These are phyloP conservation scores for Oligia strigilis DNA, from an alignment of 2,888 invertebrate genomes.

Conservation along the genomic window DNA sequence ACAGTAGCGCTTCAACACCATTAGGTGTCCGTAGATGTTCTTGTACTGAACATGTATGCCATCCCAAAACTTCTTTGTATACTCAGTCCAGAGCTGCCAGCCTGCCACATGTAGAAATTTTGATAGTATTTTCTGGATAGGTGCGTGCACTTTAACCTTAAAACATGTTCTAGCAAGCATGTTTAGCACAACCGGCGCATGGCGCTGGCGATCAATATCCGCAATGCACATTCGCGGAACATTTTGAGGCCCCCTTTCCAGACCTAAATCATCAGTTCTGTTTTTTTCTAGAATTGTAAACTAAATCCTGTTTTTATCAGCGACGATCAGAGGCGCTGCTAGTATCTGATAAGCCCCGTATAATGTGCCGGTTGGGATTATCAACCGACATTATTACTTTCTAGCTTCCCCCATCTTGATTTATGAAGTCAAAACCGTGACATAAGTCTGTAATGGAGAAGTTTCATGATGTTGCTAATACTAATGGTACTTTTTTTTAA, in stretches of 20 bases:
- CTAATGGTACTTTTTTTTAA: no score
- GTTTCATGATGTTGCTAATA: no score
- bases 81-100: slow-evolving; percentile 3
- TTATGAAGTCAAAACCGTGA: no score
- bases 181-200: neutral
- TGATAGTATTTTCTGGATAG: neutral
- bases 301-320: neutral
- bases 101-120: neutral
- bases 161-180: neutral
- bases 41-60: no score
- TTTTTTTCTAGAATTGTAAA: neutral
- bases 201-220: neutral
- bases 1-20: neutral
- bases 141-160: neutral
- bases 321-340: no score
- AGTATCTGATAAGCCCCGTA: no score
- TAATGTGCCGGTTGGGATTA: no score
- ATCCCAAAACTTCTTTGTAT: neutral
- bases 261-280: neutral
- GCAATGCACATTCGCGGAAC: neutral
- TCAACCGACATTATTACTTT: no score
- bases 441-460: no score
- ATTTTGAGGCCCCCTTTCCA: neutral
- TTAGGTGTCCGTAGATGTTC: neutral
- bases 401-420: no score